Evolutionary conservation across 2,113 vertebrate genomes (phyloP).

Genomic region (Echinops telfairi): DNA sequence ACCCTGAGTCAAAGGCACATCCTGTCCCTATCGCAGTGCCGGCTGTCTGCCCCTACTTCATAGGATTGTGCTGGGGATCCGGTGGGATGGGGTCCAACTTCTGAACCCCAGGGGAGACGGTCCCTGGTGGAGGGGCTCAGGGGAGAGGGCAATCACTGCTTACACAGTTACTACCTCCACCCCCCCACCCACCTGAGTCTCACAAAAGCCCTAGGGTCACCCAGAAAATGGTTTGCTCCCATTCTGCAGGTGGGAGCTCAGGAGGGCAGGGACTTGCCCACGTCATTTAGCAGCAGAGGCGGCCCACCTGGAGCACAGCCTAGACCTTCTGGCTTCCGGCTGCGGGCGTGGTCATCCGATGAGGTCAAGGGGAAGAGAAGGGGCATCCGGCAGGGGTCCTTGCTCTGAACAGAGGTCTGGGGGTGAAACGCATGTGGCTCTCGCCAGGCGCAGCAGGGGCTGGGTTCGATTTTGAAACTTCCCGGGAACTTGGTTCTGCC

Average conservation of each 20-base stretch:
- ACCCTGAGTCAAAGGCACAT: neutral
- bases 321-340: neutral
- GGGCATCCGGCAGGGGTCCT: neutral
- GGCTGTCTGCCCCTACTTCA: neutral
- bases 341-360: no score
- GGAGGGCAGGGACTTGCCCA: neutral
- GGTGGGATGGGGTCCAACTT: neutral
- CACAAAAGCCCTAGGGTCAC: neutral
- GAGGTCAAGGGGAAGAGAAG: neutral
- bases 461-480: neutral
- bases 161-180: neutral
- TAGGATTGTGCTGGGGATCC: neutral
- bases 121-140: neutral
- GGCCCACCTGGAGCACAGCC: neutral
- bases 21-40: neutral
- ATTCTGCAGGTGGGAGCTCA: neutral
- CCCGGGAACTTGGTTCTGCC: neutral
- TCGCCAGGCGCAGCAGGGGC: neutral
- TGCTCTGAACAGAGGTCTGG: neutral
- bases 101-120: neutral
- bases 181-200: neutral
- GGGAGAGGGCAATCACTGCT: neutral
- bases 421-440: neutral
- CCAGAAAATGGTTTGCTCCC: neutral
- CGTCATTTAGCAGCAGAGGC: neutral